These are phyloP conservation scores for Apamea crenata DNA, from an alignment of 2,888 invertebrate species.

Conservation along the genomic window DNA sequence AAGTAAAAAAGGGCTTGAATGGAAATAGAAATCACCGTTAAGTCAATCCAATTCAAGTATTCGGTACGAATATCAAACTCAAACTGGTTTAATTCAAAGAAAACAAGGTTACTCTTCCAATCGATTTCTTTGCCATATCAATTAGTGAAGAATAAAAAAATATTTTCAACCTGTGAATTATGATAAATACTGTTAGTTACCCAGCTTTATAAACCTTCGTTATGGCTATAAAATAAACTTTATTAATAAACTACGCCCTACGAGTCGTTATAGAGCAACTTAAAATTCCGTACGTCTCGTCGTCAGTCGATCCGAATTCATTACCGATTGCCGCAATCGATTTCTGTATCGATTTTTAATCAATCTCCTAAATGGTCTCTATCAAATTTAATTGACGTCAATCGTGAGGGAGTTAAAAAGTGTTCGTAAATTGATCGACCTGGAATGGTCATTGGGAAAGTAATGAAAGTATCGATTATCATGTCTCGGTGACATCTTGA, in stretches of 20 bases:
- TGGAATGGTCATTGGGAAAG: slow-evolving; percentile 67
- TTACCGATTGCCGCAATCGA: slow-evolving; percentile 76
- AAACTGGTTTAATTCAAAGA: slow-evolving; percentile 33
- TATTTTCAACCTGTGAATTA: slow-evolving; percentile 66
- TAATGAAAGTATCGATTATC: slow-evolving; percentile 71
- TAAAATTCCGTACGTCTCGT: slow-evolving; percentile 75
- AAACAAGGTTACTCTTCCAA: slow-evolving; percentile 59
- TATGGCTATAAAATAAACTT: slow-evolving; percentile 70
- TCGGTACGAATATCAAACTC: slow-evolving; percentile 32
- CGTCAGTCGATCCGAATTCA: slow-evolving; percentile 71
- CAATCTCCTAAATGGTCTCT: slow-evolving; percentile 84
- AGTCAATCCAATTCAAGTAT: slow-evolving; percentile 29
- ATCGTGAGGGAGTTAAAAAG: slow-evolving; percentile 79
- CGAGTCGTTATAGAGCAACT: slow-evolving; percentile 73
- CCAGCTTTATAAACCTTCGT: slow-evolving; percentile 67
- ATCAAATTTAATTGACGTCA: slow-evolving; percentile 87
- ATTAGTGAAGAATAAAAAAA: slow-evolving; percentile 59
- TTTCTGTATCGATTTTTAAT: slow-evolving; percentile 84
- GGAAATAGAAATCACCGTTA: slow-evolving; percentile 46
- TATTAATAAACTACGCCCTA: slow-evolving; percentile 69
- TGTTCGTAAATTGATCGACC: slow-evolving; percentile 71
- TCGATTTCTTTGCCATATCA: slow-evolving; percentile 57
- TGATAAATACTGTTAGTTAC: slow-evolving; percentile 68
- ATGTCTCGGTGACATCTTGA: slow-evolving; percentile 62
- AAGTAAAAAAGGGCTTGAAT: slow-evolving; percentile 46